Base-by-base conservation (phyloP, 2,797 vertebrate genomes). In the Astyanax mexicanus region DNA sequence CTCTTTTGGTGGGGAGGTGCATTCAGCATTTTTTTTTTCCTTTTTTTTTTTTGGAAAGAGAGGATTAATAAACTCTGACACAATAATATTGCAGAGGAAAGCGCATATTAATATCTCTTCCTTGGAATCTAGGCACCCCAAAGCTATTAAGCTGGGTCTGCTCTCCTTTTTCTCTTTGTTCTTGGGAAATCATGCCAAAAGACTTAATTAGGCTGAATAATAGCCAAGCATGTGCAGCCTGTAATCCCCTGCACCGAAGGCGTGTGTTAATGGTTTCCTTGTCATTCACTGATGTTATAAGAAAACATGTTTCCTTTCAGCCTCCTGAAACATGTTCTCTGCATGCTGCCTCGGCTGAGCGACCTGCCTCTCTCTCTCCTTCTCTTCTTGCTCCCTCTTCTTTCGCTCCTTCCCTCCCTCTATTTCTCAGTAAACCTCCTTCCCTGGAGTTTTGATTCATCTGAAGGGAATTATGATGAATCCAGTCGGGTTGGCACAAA, bases 171-270 rank as follows among this genome's bases (percentile, higher is more conserved):
- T 90, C 77, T 70, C 90, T 92, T 93, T 94, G 91, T 93, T 91
- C 85, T 86, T 35, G 85, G 85, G 87, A 91, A 91, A 89, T 87
- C 88, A 89, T 89, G 90, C 89, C 90, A 89, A 88, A 89, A 90
- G 89, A 86, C 90, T 92, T 93, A 93, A 93, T 94, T 93, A 94
- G 89, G 84, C 87, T 86, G 88, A 93, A 92, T 93, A 94, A 94
- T 93, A 91, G 93, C 90, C 81, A 86, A 88, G 88, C 91, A 92
- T 92, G 89, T 92, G 62, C 67, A 71, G 88, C 88, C 92, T 90
- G 88, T 91, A 93, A 93, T 93, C 93, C 93, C 91, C 88, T 90
- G 84, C 86, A 88, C 87, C 82, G 84, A 88, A 62, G 74, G 85
- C 81, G 81, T 83, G 89, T 79, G 86, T 90, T 93, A 94, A 94